A percentile compares a stretch with the other conserved stretches of the same genome.
Evolutionary conservation across 2,888 invertebrate genomes (phyloP).

Genomic region (Dermolepida albohirtum): DNA sequence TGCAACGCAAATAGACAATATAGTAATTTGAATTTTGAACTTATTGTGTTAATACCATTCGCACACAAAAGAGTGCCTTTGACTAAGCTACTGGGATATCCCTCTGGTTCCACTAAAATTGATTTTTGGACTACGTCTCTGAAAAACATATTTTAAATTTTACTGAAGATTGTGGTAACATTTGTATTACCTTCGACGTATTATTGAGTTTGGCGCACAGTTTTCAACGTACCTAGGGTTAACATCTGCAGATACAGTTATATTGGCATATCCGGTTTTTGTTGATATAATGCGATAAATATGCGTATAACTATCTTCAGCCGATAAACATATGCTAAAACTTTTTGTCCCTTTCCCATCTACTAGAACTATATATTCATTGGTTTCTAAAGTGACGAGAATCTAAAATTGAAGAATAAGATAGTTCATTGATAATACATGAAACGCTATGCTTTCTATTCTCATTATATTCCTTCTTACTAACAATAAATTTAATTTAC

Average conservation of each 20-base stretch:
- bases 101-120: constrained; percentile 77
- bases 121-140: constrained; percentile 73
- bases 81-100: constrained; percentile 74
- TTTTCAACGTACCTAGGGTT: constrained; percentile 64
- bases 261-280: constrained; percentile 62
- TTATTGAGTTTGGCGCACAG: constrained; percentile 58
- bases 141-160: not conserved
- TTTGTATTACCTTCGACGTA: constrained; percentile 62
- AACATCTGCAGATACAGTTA: constrained; percentile 67
- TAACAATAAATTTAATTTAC: no score
- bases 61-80: constrained; percentile 77
- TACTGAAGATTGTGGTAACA: not conserved
- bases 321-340: constrained; percentile 57
- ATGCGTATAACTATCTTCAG: constrained; percentile 57
- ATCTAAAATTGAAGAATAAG: constrained; percentile 50
- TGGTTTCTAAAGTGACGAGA: constrained; percentile 55
- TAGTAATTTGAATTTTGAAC: not conserved
- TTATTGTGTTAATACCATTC: constrained; percentile 56
- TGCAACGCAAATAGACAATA: constrained; percentile 44
- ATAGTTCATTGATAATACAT: not conserved
- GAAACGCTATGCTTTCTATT: not conserved
- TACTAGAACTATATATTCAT: constrained; percentile 54
- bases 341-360: constrained; percentile 51
- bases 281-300: constrained; percentile 58
- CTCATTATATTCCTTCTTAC: no score